Evolutionary conservation across 2,113 vertebrate species (phyloP).

Genomic region (Gallinago undulata): DNA sequence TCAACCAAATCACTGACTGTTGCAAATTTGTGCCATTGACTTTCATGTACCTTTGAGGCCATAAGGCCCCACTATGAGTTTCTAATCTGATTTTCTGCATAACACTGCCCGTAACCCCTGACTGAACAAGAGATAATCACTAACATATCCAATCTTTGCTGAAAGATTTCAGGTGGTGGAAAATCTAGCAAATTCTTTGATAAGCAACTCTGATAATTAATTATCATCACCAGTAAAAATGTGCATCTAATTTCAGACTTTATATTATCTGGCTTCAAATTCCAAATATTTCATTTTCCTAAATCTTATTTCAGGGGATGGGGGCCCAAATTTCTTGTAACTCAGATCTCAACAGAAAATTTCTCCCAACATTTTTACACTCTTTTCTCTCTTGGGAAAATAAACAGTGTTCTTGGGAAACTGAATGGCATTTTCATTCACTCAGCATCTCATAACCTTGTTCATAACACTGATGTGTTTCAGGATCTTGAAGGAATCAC

Average conservation of each 20-base stretch:
- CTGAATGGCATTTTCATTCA: background rate
- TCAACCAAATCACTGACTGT: background rate
- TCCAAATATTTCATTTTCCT: background rate
- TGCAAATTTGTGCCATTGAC: constrained; percentile 16
- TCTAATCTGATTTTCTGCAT: constrained; percentile 48
- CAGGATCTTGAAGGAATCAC: background rate
- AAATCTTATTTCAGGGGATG: background rate
- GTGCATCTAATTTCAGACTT: background rate
- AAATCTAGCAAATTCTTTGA: background rate
- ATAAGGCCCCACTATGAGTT: background rate
- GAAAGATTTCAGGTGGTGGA: background rate
- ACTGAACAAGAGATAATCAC: background rate
- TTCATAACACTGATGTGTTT: background rate
- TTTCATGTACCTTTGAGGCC: constrained; percentile 5
- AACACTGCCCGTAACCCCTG: background rate
- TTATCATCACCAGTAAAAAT: background rate
- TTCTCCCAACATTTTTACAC: background rate
- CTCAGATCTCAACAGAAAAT: background rate
- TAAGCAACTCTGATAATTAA: background rate
- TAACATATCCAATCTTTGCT: background rate
- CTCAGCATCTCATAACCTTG: background rate
- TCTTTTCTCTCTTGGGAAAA: background rate
- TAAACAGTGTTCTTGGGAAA: background rate
- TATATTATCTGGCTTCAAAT: background rate
- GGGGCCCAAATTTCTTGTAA: background rate